Evolutionary conservation across 2,797 vertebrate species (phyloP).

Genomic region (Hyperoplus lanceolatus): DNA sequence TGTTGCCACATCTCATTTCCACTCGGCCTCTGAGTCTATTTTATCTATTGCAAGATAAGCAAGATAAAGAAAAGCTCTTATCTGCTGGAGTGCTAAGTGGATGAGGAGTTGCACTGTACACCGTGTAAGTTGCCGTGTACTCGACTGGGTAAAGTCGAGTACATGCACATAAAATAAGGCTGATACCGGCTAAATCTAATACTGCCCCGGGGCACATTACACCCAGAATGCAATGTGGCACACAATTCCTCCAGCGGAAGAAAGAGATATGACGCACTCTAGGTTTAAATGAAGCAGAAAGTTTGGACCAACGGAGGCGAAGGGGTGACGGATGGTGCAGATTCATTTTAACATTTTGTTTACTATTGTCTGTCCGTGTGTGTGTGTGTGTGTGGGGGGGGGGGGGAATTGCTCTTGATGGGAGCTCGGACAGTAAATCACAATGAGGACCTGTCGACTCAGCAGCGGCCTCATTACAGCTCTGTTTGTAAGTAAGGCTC

Average conservation of each 20-base stretch:
- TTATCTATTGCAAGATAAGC: constrained; percentile 75
- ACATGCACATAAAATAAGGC: constrained; percentile 56
- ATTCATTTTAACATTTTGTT: constrained; percentile 14
- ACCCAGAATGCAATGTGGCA: constrained; percentile 68
- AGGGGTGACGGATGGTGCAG: constrained; percentile 7
- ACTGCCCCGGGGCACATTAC: constrained; percentile 64
- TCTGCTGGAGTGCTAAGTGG: constrained; percentile 68
- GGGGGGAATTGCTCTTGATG: constrained; percentile 23
- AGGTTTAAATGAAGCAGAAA: constrained; percentile 62
- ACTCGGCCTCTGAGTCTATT: constrained; percentile 61
- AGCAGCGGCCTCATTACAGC: constrained; percentile 51
- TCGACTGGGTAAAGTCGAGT: constrained; percentile 53
- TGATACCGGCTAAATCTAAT: constrained; percentile 72
- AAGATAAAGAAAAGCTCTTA: constrained; percentile 72
- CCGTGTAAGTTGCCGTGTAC: constrained; percentile 44
- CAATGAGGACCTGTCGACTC: constrained; percentile 33
- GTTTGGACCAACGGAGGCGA: constrained; percentile 48
- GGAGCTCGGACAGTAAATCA: constrained; percentile 52
- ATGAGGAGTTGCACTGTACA: constrained; percentile 60
- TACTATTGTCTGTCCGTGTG: constrained; percentile 18
- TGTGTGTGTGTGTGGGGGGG: constrained; percentile 22
- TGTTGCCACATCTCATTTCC: constrained; percentile 74
- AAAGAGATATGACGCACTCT: constrained; percentile 35
- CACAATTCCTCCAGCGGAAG: constrained; percentile 36
- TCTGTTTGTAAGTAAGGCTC: constrained; percentile 30